Conservation (phyloP, 2,888 invertebrate species). For the Epirrhoe alternata region DNA sequence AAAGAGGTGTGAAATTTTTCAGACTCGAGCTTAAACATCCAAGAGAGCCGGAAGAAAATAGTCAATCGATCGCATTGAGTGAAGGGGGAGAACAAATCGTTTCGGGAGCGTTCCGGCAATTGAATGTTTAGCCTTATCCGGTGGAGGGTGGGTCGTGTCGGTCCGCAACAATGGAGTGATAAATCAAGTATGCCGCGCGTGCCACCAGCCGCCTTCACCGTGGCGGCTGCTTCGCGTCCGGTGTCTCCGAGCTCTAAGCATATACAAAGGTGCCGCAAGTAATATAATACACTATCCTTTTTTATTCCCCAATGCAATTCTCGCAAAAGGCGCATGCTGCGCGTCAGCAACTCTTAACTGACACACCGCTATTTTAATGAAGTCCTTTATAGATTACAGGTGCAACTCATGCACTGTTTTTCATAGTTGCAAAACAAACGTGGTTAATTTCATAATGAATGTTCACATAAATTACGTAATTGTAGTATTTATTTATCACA, state of each 20-base stretch:
- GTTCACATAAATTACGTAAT: no score
- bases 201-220: conserved; percentile 63
- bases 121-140: conserved; percentile 83
- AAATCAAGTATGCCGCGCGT: conserved; percentile 83
- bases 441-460: conserved; percentile 8
- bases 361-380: conserved; percentile 36
- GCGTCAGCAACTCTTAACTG: conserved; percentile 31
- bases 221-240: conserved; percentile 59
- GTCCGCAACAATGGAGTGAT: conserved; percentile 82
- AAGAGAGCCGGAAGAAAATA: conserved; percentile 62
- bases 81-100: conserved; percentile 75
- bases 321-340: conserved; percentile 31
- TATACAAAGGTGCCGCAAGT: conserved; percentile 71
- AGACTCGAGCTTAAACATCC: conserved; percentile 50
- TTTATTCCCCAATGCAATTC: conserved; percentile 42
- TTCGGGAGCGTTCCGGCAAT: conserved; percentile 80
- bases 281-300: conserved; percentile 46
- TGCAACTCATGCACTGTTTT: conserved; percentile 5
- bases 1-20: conserved; percentile 38
- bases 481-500: no score
- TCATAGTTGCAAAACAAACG: neutral
- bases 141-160: conserved; percentile 75
- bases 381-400: conserved; percentile 11
- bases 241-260: conserved; percentile 54
- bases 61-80: conserved; percentile 69